Conservation (phyloP, 2,888 invertebrate species). For the Elaeidobius kamerunicus region DNA sequence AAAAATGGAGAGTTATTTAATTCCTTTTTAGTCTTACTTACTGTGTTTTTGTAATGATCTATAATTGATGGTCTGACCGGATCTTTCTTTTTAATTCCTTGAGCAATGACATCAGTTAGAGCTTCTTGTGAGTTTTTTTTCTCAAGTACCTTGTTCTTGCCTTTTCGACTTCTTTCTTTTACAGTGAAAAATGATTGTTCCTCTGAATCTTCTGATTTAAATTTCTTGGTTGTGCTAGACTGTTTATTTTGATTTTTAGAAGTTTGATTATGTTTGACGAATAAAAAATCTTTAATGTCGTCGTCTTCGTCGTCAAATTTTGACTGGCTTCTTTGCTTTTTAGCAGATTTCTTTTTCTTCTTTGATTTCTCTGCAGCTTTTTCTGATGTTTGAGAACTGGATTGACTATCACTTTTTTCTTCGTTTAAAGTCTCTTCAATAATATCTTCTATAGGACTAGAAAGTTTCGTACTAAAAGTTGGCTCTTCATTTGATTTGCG, state of each 20-base stretch:
- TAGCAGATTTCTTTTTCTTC: slow-evolving; percentile 18
- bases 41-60: slow-evolving; percentile 33
- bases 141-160: slow-evolving; percentile 26
- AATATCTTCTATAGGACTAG: slow-evolving; percentile 38
- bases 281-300: slow-evolving; percentile 12
- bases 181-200: slow-evolving; percentile 37
- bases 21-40: too few species aligned
- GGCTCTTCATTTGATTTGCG: slow-evolving; percentile 35
- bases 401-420: slow-evolving; percentile 24
- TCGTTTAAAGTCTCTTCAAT: slow-evolving; percentile 38
- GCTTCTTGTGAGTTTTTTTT: slow-evolving; percentile 29
- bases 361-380: slow-evolving; percentile 15
- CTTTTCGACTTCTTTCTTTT: slow-evolving; percentile 34
- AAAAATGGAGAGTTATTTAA: slow-evolving; percentile 8
- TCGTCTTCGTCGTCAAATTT: slow-evolving; percentile 13
- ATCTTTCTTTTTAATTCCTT: slow-evolving; percentile 28
- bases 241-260: slow-evolving; percentile 1
- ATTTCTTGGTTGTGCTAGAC: neutral
- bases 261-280: slow-evolving; percentile 5
- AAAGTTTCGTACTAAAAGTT: slow-evolving; percentile 35
- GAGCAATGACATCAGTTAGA: slow-evolving; percentile 24
- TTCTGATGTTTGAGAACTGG: slow-evolving; percentile 11
- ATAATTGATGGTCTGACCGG: slow-evolving; percentile 32
- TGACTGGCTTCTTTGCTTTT: slow-evolving; percentile 12
- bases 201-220: slow-evolving; percentile 5